These are phyloP conservation scores for Pseudococcus longispinus DNA, from an alignment of 2,888 invertebrate species.

Conservation along the genomic window DNA sequence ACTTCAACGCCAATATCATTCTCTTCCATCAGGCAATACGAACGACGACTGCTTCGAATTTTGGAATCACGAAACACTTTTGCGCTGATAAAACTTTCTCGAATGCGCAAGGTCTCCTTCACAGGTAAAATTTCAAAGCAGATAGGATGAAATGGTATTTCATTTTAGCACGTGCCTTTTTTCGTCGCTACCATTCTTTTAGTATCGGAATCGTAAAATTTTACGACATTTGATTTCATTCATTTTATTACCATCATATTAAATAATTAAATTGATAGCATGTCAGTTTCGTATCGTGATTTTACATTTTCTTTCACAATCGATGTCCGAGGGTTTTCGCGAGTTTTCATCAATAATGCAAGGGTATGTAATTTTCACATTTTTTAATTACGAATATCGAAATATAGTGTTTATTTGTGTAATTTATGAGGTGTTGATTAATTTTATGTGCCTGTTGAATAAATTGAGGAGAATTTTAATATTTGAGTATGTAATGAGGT, in stretches of 20 bases:
- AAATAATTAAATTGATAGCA: neutral
- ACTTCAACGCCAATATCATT: neutral
- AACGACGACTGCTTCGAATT: neutral
- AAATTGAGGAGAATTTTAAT: neutral
- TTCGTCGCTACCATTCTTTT: neutral
- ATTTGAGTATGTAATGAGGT: no score
- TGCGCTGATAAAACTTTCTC: slow-evolving; percentile 19
- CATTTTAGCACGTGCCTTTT: slow-evolving; percentile 40
- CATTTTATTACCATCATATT: neutral
- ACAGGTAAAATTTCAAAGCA: slow-evolving; percentile 17
- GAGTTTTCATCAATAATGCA: neutral
- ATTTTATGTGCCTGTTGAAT: no score
- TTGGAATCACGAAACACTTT: neutral
- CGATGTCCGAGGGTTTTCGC: neutral
- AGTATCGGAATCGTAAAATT: slow-evolving; percentile 1
- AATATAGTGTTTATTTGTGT: neutral
- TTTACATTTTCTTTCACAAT: neutral
- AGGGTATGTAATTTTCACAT: neutral
- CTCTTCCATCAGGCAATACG: neutral
- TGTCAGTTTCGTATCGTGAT: neutral
- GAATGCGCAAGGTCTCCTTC: slow-evolving; percentile 1
- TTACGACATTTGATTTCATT: slow-evolving; percentile 29
- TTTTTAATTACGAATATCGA: neutral
- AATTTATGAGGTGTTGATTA: neutral
- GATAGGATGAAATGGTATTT: neutral